phyloP scores from a whole-genome alignment of 1,140 invertebrate species.

The Lordiphosa stackelbergi region DNA sequence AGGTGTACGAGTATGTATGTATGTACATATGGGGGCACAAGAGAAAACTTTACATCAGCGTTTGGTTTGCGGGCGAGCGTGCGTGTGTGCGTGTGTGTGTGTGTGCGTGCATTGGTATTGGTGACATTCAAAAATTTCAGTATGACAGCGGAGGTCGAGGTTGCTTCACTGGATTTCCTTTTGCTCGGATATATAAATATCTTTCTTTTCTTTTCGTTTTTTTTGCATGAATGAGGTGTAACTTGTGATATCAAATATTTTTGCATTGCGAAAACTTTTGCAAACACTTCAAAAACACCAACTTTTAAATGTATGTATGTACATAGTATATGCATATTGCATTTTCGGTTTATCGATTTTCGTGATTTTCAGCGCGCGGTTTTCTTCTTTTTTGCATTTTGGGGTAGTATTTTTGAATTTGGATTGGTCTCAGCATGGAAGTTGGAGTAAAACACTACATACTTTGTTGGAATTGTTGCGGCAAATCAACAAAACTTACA shows the following conservation, averaged over 20 bases:
- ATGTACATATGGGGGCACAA: conserved; percentile 20
- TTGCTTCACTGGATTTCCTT: conserved; percentile 30
- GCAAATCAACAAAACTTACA: conserved; percentile 70
- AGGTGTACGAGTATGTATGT: conserved; percentile 5
- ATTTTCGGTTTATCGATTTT: conserved; percentile 30
- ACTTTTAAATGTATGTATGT: conserved; percentile 43
- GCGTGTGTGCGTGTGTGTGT: conserved; percentile 26
- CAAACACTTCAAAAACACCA: conserved; percentile 50
- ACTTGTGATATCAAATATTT: conserved; percentile 16
- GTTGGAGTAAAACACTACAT: conserved; percentile 30
- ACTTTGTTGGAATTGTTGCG: conserved; percentile 61
- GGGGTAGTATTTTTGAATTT: conserved; percentile 20
- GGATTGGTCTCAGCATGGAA: conserved; percentile 23
- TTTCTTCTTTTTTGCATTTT: conserved; percentile 26
- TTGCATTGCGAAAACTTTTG: conserved; percentile 29
- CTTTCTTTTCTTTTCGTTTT: conserved; percentile 6
- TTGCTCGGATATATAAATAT: conserved; percentile 16
- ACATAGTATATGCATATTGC: conserved; percentile 37
- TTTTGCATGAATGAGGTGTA: conserved; percentile 12
- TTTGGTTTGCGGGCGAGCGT: conserved; percentile 22
- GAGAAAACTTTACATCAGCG: conserved; percentile 34
- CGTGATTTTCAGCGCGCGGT: conserved; percentile 29
- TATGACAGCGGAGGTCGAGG: conserved; percentile 42
- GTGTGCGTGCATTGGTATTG: conserved; percentile 35
- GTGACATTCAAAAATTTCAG: conserved; percentile 49